phyloP scores from a whole-genome alignment of 2,888 invertebrate genomes.

The Dyspetes luteomarginatus region DNA sequence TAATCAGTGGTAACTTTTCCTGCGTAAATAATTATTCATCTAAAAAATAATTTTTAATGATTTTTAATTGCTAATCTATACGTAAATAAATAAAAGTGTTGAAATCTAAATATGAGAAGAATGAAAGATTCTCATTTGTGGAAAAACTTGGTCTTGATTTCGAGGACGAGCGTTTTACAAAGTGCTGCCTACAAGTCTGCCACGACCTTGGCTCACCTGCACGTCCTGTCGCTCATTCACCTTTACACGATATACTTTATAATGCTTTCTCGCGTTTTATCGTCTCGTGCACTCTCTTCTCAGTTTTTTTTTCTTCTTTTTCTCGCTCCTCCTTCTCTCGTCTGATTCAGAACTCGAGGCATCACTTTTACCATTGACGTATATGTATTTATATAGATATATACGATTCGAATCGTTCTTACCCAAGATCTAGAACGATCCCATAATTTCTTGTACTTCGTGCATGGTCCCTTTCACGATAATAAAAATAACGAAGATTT shows the following conservation, averaged over 20 bases:
- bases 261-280: slow-evolving; percentile 29
- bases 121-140: slow-evolving; percentile 39
- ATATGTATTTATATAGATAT: not conserved
- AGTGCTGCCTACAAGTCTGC: slow-evolving; percentile 25
- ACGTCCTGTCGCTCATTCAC: slow-evolving; percentile 61
- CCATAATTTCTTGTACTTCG: not conserved
- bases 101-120: too few relatives aligned
- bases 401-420: not conserved
- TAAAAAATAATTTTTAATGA: too few relatives aligned
- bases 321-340: not conserved
- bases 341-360: not conserved
- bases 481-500: not conserved
- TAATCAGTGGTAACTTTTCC: too few relatives aligned
- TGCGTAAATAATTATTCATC: too few relatives aligned
- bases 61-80: too few relatives aligned
- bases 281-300: slow-evolving; percentile 4
- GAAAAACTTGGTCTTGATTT: slow-evolving; percentile 52
- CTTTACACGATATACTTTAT: slow-evolving; percentile 29
- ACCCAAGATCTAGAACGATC: not conserved
- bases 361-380: not conserved
- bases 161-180: slow-evolving; percentile 54
- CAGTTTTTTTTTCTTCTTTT: not conserved
- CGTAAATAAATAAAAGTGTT: too few relatives aligned
- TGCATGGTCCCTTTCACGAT: too few relatives aligned
- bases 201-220: slow-evolving; percentile 61